Percentiles rank a stretch among this genome's conserved stretches.
Evolutionary conservation across 2,113 vertebrate genomes (phyloP).

Genomic region (Dunckerocampus dactyliophorus): DNA sequence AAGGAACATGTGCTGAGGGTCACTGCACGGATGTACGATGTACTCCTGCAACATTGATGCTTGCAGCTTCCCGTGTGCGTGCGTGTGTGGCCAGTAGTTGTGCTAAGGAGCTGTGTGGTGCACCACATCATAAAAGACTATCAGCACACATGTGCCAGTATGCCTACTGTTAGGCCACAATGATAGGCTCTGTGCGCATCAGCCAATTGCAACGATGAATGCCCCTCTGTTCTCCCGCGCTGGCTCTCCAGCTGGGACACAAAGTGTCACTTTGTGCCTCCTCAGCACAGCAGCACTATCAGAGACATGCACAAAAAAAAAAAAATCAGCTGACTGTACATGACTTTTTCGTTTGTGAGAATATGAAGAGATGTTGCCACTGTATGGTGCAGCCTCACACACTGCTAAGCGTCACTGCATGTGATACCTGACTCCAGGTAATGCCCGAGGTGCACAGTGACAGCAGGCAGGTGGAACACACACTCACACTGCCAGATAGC

Average conservation of each 20-base stretch:
- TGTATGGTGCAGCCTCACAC: slow-evolving; percentile 11
- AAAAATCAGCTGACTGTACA: slow-evolving; percentile 23
- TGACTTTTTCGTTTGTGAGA: slow-evolving; percentile 14
- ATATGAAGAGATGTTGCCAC: slow-evolving; percentile 16
- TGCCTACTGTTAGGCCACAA: slow-evolving; percentile 59
- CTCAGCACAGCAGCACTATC: slow-evolving; percentile 56
- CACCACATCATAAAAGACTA: slow-evolving; percentile 16
- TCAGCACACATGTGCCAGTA: slow-evolving; percentile 46
- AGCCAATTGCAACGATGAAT: slow-evolving; percentile 64
- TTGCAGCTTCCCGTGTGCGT: too few relatives aligned
- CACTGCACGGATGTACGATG: too few relatives aligned
- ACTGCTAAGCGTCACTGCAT: slow-evolving; percentile 39
- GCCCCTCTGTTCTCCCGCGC: slow-evolving; percentile 68
- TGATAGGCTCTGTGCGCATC: slow-evolving; percentile 59
- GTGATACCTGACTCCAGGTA: slow-evolving; percentile 79
- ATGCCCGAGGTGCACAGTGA: slow-evolving; percentile 72
- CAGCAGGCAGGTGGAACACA: slow-evolving; percentile 75
- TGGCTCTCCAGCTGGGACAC: slow-evolving; percentile 59
- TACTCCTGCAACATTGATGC: too few relatives aligned
- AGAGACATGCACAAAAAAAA: slow-evolving; percentile 45
- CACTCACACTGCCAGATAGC: slow-evolving; percentile 40
- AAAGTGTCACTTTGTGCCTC: slow-evolving; percentile 74
- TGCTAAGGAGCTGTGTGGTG: slow-evolving; percentile 17
- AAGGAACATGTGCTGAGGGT: too few relatives aligned
- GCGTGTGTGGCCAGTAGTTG: slow-evolving; percentile 5